These are phyloP conservation scores for Tenualosa thibaudeaui DNA, from an alignment of 2,797 vertebrate species.

Conservation along the genomic window DNA sequence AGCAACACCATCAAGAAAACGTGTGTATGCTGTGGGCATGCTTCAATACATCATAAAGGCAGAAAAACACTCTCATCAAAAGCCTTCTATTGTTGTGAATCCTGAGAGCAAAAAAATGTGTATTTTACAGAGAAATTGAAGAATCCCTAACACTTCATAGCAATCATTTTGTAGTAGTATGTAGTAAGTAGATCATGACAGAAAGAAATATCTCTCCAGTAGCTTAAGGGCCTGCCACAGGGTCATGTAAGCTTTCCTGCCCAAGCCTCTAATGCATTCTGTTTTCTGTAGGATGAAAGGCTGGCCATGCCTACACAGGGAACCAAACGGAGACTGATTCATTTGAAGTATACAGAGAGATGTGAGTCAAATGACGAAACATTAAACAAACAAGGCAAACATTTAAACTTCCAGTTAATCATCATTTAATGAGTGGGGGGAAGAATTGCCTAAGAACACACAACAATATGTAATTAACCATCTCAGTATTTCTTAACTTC, in stretches of 20 bases:
- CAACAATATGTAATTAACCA: background rate
- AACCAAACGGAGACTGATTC: background rate
- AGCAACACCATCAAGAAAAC: background rate
- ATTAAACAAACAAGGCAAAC: background rate
- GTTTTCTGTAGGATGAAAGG: background rate
- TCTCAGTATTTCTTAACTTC: background rate
- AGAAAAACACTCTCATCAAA: background rate
- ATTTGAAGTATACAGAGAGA: background rate
- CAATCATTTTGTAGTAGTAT: background rate
- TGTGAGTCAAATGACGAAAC: background rate
- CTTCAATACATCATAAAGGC: background rate
- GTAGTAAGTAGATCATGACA: background rate
- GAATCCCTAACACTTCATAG: background rate
- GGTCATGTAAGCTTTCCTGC: background rate
- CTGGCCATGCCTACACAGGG: background rate
- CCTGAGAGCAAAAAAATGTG: background rate
- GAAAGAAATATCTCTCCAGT: background rate
- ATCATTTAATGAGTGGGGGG: background rate
- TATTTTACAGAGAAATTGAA: background rate
- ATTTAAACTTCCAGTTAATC: background rate
- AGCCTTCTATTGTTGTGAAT: background rate
- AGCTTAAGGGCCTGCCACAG: background rate
- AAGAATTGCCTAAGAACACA: background rate
- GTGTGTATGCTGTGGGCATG: background rate
- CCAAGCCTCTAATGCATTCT: background rate